Percentiles rank a stretch among this genome's conserved stretches.
Conservation (phyloP, 2,797 vertebrate genomes). For the Sparidentex hasta region DNA sequence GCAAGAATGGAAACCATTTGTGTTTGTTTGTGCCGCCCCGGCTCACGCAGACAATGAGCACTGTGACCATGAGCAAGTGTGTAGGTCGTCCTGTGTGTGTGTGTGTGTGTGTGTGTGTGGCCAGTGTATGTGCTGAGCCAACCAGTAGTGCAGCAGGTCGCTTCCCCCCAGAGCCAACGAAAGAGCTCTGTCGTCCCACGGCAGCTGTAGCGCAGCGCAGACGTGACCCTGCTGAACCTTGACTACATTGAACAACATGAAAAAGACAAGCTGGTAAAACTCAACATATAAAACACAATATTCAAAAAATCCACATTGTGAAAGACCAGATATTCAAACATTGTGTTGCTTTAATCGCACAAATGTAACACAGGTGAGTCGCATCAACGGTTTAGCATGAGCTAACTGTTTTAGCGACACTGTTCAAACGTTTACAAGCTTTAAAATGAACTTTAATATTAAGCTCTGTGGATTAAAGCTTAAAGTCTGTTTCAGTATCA, state of each 20-base stretch:
- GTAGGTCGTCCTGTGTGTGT: slow-evolving; percentile 31
- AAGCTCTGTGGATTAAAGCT: background rate
- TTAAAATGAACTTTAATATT: too few relatives aligned
- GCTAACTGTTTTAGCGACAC: too few relatives aligned
- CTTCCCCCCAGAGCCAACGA: slow-evolving; percentile 56
- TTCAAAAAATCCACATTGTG: too few relatives aligned
- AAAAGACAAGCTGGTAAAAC: too few relatives aligned
- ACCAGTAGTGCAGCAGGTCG: slow-evolving; percentile 51
- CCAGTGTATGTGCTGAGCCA: slow-evolving; percentile 39
- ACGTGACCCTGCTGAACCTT: slow-evolving; percentile 45
- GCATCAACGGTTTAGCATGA: background rate
- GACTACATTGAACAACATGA: too few relatives aligned
- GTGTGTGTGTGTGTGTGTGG: slow-evolving; percentile 45
- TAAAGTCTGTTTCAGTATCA: background rate
- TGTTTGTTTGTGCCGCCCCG: slow-evolving; percentile 74
- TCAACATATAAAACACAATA: too few relatives aligned
- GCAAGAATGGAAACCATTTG: slow-evolving; percentile 70
- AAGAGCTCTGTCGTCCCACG: slow-evolving; percentile 53
- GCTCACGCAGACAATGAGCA: slow-evolving; percentile 65
- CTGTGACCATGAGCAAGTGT: slow-evolving; percentile 68
- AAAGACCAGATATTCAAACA: too few relatives aligned
- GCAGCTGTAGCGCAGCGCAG: slow-evolving; percentile 41
- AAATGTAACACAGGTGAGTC: background rate
- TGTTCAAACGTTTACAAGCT: too few relatives aligned
- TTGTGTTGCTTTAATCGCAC: background rate